Percentiles rank a stretch among this genome's conserved stretches.
Evolutionary conservation across 2,888 invertebrate species (phyloP).

Genomic region (Flexamia atlantica): DNA sequence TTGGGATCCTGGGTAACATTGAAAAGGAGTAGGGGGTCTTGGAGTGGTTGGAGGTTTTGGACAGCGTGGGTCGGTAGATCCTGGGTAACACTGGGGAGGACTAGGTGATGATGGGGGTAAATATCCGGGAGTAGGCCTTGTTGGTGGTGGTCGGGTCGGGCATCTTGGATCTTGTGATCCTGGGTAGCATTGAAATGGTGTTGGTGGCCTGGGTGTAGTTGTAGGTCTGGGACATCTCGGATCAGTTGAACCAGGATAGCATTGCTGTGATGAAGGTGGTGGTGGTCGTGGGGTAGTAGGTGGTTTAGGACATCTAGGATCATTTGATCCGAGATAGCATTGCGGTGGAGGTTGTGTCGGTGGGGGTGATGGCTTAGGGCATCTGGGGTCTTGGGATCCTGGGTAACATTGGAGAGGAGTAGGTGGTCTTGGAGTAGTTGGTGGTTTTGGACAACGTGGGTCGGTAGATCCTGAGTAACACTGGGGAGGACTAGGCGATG

Average conservation of each 20-base stretch:
- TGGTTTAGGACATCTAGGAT: conserved; percentile 73
- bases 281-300: conserved; percentile 68
- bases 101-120: conserved; percentile 57
- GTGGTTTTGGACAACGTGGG: conserved; percentile 69
- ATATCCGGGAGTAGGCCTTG: conserved; percentile 67
- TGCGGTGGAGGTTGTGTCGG: conserved; percentile 67
- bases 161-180: conserved; percentile 72
- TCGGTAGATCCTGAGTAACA: conserved; percentile 74
- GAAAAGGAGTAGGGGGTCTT: conserved; percentile 70
- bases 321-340: conserved; percentile 70
- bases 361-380: conserved; percentile 71
- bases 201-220: conserved; percentile 69
- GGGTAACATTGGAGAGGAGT: conserved; percentile 71
- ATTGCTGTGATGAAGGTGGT: conserved; percentile 71
- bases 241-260: conserved; percentile 71
- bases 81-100: conserved; percentile 73
- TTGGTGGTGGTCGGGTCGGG: conserved; percentile 70
- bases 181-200: conserved; percentile 67
- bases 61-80: conserved; percentile 73
- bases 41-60: conserved; percentile 70
- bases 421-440: conserved; percentile 65
- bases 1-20: conserved; percentile 71
- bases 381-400: conserved; percentile 73
- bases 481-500: conserved; percentile 68
- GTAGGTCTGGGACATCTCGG: conserved; percentile 68